Base-by-base conservation (phyloP, 1,140 invertebrate genomes). In the Apocrypta bakeri region DNA sequence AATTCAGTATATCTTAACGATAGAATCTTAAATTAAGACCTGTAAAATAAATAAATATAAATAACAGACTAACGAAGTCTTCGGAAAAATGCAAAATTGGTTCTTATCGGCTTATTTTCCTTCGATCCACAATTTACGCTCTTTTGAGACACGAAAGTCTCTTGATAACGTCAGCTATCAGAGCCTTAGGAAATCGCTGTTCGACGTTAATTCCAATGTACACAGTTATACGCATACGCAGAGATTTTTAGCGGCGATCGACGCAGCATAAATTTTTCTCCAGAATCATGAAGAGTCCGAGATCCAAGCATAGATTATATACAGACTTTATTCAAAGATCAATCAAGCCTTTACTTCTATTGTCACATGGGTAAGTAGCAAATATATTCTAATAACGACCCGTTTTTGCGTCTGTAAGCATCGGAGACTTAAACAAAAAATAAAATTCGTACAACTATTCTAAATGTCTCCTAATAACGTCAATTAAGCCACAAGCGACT, bases 181-280 rank as follows among this genome's bases (percentile, higher is more conserved):
- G 25, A 29, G 29, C 14, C 29, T 24, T 9, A 9, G n/a, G 29
- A 24, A 4, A 37, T 31, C 42, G 66, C 25, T 24, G 56, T 66
- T 66, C 66, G 40, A 71, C 64, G 40, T 79, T 77, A 64, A 77
- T 77, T 77, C 31, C 72, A 61, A 9, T 75, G 31, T 61, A 48
- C 25, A 14, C 71, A n/a, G n/a, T n/a, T n/a, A n/a, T n/a, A n/a
- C n/a, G n/a, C n/a, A n/a, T n/a, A 75, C 48, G 27, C 73, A n/a
- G 14, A 31, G 48, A 64, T 64, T 63, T 76, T 76, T 29, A 76
- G 0, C 6, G 24, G 25, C 74, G 42, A 40, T 61, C 27, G 72
- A 66, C 12, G 27, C n/a, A n/a, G 72, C 27, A 29, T 48, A 25
- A 9, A 31, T 75, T 71, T 71, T 71, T 71, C 69, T 21, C 17